These are phyloP conservation scores for Eilema griseolum DNA, from an alignment of 2,888 invertebrate genomes.

Conservation along the genomic window DNA sequence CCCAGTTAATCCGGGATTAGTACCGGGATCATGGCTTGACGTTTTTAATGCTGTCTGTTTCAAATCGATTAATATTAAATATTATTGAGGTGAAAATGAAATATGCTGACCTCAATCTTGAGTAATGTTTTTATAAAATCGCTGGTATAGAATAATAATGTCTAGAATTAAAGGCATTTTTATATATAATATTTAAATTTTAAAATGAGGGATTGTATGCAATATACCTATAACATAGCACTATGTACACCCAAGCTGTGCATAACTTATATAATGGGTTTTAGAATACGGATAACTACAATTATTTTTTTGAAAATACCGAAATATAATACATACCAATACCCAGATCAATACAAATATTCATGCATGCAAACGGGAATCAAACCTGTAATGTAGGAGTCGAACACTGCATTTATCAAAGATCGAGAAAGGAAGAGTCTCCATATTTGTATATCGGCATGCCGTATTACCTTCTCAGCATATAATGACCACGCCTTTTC, in stretches of 20 bases:
- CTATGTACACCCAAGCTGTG: too few relatives aligned
- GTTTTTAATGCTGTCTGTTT: neutral
- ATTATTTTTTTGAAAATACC: too few relatives aligned
- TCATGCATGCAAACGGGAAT: too few relatives aligned
- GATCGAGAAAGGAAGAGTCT: neutral
- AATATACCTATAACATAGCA: too few relatives aligned
- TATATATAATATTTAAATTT: too few relatives aligned
- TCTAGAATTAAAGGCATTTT: too few relatives aligned
- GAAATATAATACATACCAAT: too few relatives aligned
- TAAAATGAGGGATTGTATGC: too few relatives aligned
- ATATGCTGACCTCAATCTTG: neutral
- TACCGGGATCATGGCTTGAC: conserved; percentile 13
- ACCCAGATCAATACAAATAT: neutral
- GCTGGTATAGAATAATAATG: neutral
- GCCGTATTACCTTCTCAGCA: neutral
- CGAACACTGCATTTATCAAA: too few relatives aligned
- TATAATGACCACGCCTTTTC: conserved; percentile 3
- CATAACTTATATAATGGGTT: neutral
- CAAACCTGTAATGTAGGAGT: too few relatives aligned
- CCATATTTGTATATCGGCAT: neutral
- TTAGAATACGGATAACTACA: neutral
- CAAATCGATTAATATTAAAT: neutral
- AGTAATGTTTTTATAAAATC: neutral
- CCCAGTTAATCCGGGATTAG: conserved; percentile 25
- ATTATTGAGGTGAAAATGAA: neutral